Base-by-base conservation (phyloP, 2,797 vertebrate genomes). In the Trematomus bernacchii region DNA sequence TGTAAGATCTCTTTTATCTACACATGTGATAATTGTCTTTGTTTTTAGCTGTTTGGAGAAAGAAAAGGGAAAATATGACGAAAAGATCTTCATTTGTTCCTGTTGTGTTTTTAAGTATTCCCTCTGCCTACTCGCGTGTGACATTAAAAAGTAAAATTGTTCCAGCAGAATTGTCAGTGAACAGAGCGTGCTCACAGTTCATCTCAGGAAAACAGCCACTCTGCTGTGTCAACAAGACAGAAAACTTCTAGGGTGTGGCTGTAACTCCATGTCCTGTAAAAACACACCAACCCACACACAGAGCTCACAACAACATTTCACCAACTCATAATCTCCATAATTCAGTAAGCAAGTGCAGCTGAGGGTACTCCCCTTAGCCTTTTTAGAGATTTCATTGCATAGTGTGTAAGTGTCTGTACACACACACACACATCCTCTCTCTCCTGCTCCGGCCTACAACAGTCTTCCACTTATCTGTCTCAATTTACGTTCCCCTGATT, bases 201-300 rank as follows among this genome's bases (percentile, higher is more conserved):
- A 84, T 85, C 65, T 58, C 79, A 89, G 87, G 85, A 91, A 89
- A 92, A 85, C 88, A 88, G 87, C 76, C 81, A 18, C 73, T 87
- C 82, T 53, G 77, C 83, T 92, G 77, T 93, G 91, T 93, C 85
- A 85, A 86, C 89, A 77, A 68, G 92, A 93, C 88, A 85, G 87
- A 93, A 91, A 86, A 87, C 89, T 85, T 93, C 87, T 92, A 82
- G 79, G 87, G 91, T 89, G 88, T 58, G 77, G 90, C 77, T 80
- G 73, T 65, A 89, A 77, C 85, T 93, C 70, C 0, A 6, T 61
- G 87, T 78, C 78, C 82, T 85, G 54, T 69, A 83, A 73, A 79
- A 63, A 79, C 83, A 77, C 55, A 61, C 15, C 50, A 13, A 19
- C 5, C 55, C 71, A 66, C 48, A 59, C 68, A 71, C 42, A 59